Conservation (phyloP, 2,888 invertebrate species). For the Morpho helenor region DNA sequence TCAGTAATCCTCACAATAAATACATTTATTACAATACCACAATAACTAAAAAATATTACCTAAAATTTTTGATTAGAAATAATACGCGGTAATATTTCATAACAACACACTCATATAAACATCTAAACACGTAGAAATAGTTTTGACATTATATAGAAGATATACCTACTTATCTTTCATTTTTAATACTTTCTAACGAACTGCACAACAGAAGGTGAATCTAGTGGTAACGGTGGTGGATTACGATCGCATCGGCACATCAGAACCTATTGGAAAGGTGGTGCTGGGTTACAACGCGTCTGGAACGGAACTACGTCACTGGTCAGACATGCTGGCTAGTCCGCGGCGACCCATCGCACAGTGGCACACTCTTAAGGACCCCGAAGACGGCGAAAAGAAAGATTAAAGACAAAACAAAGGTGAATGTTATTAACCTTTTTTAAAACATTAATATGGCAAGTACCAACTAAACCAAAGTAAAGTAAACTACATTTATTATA, state of each 20-base stretch:
- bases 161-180: too few species aligned
- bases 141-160: too few species aligned
- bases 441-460: too few species aligned
- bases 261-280: constrained; percentile 99
- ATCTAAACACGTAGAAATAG: too few species aligned
- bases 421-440: constrained; percentile 20
- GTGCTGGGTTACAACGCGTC: constrained; percentile 98
- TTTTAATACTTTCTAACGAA: constrained; percentile 29
- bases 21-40: neutral
- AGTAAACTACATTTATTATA: too few species aligned
- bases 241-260: constrained; percentile 99
- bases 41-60: neutral
- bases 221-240: constrained; percentile 99
- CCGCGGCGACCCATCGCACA: constrained; percentile 99
- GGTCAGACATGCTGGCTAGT: constrained; percentile 99
- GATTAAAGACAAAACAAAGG: constrained; percentile 76
- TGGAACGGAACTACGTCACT: constrained; percentile 98
- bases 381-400: constrained; percentile 95
- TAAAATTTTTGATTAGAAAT: neutral
- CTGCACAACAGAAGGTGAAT: constrained; percentile 94
- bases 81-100: neutral
- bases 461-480: too few species aligned
- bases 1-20: too few species aligned
- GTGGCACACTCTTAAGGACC: constrained; percentile 99
- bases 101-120: neutral